Evolutionary conservation across 2,797 vertebrate species (phyloP).

Genomic region (Synanceia verrucosa): DNA sequence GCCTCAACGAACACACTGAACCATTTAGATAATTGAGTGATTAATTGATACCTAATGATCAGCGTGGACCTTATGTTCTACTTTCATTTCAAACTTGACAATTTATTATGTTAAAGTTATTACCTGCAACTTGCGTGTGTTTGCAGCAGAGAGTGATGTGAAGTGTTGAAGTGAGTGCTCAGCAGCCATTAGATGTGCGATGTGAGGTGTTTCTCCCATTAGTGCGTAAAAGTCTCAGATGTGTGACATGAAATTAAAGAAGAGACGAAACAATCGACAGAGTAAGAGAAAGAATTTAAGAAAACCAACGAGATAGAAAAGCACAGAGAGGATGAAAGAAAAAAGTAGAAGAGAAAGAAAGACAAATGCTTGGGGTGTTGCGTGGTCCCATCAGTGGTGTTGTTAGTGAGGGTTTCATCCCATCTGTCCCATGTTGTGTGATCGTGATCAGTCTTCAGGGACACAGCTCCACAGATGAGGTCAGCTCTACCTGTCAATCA

Average conservation of each 20-base stretch:
- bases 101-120: constrained; percentile 68
- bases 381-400: constrained; percentile 48
- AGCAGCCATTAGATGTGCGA: background rate
- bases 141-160: constrained; percentile 27
- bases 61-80: constrained; percentile 77
- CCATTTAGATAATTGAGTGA: constrained; percentile 82
- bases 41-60: constrained; percentile 84
- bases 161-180: constrained; percentile 17
- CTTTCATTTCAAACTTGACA: constrained; percentile 75
- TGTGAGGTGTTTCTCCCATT: constrained; percentile 16
- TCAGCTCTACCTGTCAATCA: constrained; percentile 77
- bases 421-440: constrained; percentile 68
- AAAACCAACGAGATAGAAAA: background rate
- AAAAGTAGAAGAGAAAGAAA: constrained; percentile 4
- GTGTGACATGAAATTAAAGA: background rate
- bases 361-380: constrained; percentile 48
- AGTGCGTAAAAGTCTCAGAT: constrained; percentile 17
- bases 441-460: constrained; percentile 78
- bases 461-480: constrained; percentile 73
- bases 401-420: constrained; percentile 65
- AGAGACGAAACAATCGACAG: background rate
- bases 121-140: constrained; percentile 45
- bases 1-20: constrained; percentile 55
- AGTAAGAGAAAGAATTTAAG: background rate
- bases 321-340: background rate